Evolutionary conservation across 92 coral and sea anemone species (phyloP), one percentile per base, ranked within the genome.

Genomic region (Metridium senile): DNA sequence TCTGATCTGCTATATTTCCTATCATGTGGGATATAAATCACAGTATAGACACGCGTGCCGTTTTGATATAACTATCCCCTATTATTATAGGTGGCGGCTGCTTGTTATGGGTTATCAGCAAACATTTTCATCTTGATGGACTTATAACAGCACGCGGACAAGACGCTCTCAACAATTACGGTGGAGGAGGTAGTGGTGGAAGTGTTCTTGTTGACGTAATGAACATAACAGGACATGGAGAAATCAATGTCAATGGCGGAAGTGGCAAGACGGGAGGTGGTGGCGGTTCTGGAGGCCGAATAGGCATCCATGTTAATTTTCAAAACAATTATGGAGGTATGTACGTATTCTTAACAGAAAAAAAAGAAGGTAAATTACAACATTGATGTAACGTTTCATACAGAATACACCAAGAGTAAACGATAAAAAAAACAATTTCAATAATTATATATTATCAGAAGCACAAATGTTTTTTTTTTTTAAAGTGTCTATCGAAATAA

Each of bases 121-220:
- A 77, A 62, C 68, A 66, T 11, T 34, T 87, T 25, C 91, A 87
- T 64, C 61, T 87, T 66, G 91, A 81, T 56, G 88, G 88, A 33
- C 66, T 84, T 71, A 67, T 84, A 11, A 70, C 88, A 43, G 88
- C 88, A 11, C 68, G 68, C 53, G 88, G 88, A 1, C 61, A 62
- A 20, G 70, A 65, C 54, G 84, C 78, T 18, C 9, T 34, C 8
- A 76, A 65, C 26, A 61, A 58, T 25, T 46, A 75, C 23, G 84
- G 85, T 6, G 90, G 90, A 8, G 90, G 90, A 20, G 90, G 90
- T 1, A 81, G 90, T 70, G 90, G 90, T 32, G 90, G 90, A n/a
- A 81, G 79, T 71, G 74, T 86, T 25, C 70, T 86, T 11, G 71
- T 86, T 47, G 90, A 86, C 22, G 81, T 81, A 17, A 72, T 86